phyloP scores from a whole-genome alignment of 2,888 invertebrate genomes.

The Cactoblastis cactorum region DNA sequence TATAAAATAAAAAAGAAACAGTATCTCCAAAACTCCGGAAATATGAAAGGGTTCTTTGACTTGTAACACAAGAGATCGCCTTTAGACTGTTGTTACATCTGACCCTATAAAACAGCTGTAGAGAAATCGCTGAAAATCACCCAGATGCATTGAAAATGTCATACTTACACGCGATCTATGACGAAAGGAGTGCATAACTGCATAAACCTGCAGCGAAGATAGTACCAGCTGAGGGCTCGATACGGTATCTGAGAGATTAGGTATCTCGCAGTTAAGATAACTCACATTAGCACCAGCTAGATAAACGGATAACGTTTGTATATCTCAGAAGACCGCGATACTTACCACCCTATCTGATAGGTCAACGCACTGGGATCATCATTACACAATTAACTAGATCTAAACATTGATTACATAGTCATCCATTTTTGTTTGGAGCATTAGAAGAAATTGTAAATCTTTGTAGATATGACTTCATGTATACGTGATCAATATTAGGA shows the following conservation, averaged over 20 bases:
- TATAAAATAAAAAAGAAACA: no score
- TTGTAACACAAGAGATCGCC: no score
- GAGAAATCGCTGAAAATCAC: not conserved
- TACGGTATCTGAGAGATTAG: constrained; percentile 65
- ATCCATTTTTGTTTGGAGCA: not conserved
- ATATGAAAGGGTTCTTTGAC: not conserved
- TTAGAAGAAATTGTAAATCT: no score
- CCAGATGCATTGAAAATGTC: not conserved
- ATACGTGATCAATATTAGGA: no score
- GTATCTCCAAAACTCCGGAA: not conserved
- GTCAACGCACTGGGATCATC: constrained; percentile 47
- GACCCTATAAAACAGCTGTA: no score
- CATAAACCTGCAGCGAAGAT: constrained; percentile 9
- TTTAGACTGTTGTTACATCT: no score
- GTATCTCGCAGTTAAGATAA: constrained; percentile 68
- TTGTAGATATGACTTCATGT: no score
- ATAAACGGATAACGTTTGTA: constrained; percentile 77
- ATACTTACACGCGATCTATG: not conserved
- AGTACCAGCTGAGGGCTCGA: constrained; percentile 49
- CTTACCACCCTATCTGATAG: constrained; percentile 51
- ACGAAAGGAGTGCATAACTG: constrained; percentile 2
- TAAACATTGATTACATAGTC: not conserved
- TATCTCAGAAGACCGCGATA: constrained; percentile 63
- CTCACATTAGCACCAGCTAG: constrained; percentile 74
- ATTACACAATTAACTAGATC: constrained; percentile 9